phyloP scores from a whole-genome alignment of 1,140 invertebrate species.

The Linepithema humile region DNA sequence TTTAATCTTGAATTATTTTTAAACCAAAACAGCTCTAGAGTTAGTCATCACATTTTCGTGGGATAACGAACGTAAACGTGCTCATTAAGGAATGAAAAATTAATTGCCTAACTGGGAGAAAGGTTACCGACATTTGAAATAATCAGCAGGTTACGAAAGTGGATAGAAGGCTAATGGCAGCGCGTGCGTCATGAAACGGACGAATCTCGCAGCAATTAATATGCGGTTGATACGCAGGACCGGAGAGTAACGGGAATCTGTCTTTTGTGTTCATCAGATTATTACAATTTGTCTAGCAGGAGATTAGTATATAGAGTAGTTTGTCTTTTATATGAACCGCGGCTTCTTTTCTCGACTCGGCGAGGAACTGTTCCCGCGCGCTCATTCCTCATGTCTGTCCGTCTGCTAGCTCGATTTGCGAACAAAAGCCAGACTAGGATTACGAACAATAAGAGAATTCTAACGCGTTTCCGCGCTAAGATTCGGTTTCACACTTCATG shows the following conservation, averaged over 20 bases:
- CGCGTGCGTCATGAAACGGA: not conserved
- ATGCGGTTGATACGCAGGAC: not conserved
- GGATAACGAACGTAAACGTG: not conserved
- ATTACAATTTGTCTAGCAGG: constrained; percentile 39
- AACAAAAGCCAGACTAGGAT: constrained; percentile 49
- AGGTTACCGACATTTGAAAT: constrained; percentile 1
- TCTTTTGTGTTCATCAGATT: constrained; percentile 31
- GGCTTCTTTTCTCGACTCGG: constrained; percentile 33
- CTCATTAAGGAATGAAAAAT: not conserved
- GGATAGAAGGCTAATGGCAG: constrained; percentile 1
- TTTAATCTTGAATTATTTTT: not conserved
- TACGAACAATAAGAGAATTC: constrained; percentile 63
- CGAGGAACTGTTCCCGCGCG: constrained; percentile 22
- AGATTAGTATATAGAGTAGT: not conserved
- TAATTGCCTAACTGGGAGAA: not conserved
- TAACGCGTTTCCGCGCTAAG: constrained; percentile 36
- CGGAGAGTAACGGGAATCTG: not conserved
- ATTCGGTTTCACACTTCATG: constrained; percentile 47
- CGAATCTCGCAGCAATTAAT: constrained; percentile 12
- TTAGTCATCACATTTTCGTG: not conserved
- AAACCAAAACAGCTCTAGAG: not conserved
- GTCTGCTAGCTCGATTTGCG: constrained; percentile 57
- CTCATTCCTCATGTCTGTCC: constrained; percentile 38
- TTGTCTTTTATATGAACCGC: constrained; percentile 24
- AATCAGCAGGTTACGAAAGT: not conserved